Evolutionary conservation across 2,888 invertebrate genomes (phyloP).

Genomic region (Caenorhabditis drosophilae): DNA sequence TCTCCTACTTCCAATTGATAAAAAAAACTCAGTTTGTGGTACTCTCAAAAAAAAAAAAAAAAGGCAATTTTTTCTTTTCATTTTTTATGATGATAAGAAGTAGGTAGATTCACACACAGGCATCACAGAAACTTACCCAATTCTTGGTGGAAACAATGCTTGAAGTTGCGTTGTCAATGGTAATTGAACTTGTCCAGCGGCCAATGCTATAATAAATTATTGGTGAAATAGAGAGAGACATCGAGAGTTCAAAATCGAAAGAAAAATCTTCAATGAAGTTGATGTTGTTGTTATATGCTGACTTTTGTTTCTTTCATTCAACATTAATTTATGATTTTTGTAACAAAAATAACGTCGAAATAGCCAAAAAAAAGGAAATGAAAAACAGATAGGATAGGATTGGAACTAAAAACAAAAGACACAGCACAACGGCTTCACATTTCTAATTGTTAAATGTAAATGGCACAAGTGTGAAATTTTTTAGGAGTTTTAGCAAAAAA

Average conservation of each 20-base stretch:
- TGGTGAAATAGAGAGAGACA: neutral
- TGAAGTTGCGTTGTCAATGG: constrained; percentile 62
- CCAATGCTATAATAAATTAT: constrained; percentile 54
- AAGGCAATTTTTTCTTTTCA: neutral
- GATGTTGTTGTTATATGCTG: no score
- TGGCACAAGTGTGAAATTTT: constrained; percentile 24
- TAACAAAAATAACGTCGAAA: neutral
- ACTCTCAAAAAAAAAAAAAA: no score
- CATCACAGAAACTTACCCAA: constrained; percentile 48
- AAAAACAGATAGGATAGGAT: constrained; percentile 24
- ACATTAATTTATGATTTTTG: constrained; percentile 18
- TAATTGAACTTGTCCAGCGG: constrained; percentile 50
- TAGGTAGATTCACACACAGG: constrained; percentile 29
- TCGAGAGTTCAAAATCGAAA: no score
- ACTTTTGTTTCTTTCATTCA: no score
- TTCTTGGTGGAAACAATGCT: constrained; percentile 54
- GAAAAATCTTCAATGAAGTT: no score
- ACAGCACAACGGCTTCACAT: no score
- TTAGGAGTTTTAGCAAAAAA: constrained; percentile 29
- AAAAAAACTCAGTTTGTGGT: no score
- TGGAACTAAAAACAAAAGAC: constrained; percentile 10
- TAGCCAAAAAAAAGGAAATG: constrained; percentile 16
- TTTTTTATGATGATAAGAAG: constrained; percentile 3
- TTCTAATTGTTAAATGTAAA: no score
- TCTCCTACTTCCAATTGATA: no score